These are phyloP conservation scores for Hirtodrosophila histrioides DNA, from an alignment of 2,888 invertebrate genomes.

Conservation along the genomic window DNA sequence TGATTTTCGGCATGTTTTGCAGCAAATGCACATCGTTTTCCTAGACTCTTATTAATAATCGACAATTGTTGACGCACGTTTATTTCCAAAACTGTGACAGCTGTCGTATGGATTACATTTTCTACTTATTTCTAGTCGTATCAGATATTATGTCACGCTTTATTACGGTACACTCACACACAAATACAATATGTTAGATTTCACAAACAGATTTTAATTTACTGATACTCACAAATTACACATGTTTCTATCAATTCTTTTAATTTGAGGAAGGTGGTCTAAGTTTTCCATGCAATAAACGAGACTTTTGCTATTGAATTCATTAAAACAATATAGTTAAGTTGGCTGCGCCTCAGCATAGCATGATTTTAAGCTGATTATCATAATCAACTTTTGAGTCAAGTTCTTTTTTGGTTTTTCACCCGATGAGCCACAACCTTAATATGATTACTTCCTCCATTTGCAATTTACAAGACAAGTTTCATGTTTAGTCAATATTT, in stretches of 20 bases:
- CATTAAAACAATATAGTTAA: too few relatives aligned
- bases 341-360: too few relatives aligned
- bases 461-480: too few relatives aligned
- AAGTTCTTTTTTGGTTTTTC: too few relatives aligned
- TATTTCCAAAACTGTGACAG: slow-evolving; percentile 28
- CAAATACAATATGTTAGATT: slow-evolving; percentile 30
- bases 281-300: too few relatives aligned
- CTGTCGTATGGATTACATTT: slow-evolving; percentile 42
- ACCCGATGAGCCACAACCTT: too few relatives aligned
- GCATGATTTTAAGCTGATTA: too few relatives aligned
- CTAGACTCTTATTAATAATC: slow-evolving; percentile 33
- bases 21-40: not conserved
- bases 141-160: slow-evolving; percentile 46
- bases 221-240: not conserved
- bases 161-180: slow-evolving; percentile 23
- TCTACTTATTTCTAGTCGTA: slow-evolving; percentile 28
- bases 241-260: slow-evolving; percentile 22
- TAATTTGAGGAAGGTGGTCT: not conserved
- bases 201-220: not conserved
- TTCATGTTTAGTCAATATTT: too few relatives aligned
- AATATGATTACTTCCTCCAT: too few relatives aligned
- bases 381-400: too few relatives aligned
- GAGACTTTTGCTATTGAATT: too few relatives aligned
- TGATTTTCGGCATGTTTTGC: slow-evolving; percentile 41
- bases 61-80: slow-evolving; percentile 30